A percentile compares a stretch with the other conserved stretches of the same genome.
These are phyloP conservation scores for Chaenocephalus aceratus DNA, from an alignment of 2,113 vertebrate species.

Conservation along the genomic window DNA sequence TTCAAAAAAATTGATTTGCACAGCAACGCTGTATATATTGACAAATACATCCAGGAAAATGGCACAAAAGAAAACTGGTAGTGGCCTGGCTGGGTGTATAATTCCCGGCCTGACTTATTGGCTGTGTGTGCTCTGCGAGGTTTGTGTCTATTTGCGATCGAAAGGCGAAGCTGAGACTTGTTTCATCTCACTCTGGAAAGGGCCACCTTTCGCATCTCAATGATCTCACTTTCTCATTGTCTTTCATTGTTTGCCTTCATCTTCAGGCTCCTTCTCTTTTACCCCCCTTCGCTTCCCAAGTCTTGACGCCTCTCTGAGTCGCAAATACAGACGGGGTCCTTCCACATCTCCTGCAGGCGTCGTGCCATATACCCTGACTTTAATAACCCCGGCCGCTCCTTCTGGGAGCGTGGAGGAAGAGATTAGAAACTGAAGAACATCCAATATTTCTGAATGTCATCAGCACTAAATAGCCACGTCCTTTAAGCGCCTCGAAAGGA, in stretches of 20 bases:
- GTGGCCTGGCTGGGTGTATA: too few species aligned
- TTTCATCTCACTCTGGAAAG: slow-evolving; percentile 33
- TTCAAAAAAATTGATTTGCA: too few species aligned
- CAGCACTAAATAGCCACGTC: slow-evolving; percentile 53
- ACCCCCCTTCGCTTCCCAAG: neutral
- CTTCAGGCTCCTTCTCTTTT: neutral
- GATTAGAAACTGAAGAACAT: slow-evolving; percentile 63
- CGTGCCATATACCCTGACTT: slow-evolving; percentile 52
- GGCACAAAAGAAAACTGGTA: too few species aligned
- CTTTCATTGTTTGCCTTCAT: slow-evolving; percentile 8
- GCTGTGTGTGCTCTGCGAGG: slow-evolving; percentile 16
- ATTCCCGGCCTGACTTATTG: neutral
- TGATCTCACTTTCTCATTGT: slow-evolving; percentile 10
- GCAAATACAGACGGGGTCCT: slow-evolving; percentile 32
- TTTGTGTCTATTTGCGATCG: slow-evolving; percentile 36
- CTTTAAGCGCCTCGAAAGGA: slow-evolving; percentile 35
- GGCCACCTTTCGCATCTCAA: slow-evolving; percentile 35
- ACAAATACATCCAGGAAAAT: too few species aligned
- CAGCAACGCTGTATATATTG: too few species aligned
- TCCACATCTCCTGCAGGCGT: slow-evolving; percentile 42
- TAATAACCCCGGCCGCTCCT: slow-evolving; percentile 51
- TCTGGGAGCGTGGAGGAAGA: slow-evolving; percentile 34
- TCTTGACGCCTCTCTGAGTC: slow-evolving; percentile 21
- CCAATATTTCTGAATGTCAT: slow-evolving; percentile 69
- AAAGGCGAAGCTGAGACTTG: slow-evolving; percentile 20